Base-by-base conservation (phyloP, 2,797 vertebrate species). In the Sebastes goodei region DNA sequence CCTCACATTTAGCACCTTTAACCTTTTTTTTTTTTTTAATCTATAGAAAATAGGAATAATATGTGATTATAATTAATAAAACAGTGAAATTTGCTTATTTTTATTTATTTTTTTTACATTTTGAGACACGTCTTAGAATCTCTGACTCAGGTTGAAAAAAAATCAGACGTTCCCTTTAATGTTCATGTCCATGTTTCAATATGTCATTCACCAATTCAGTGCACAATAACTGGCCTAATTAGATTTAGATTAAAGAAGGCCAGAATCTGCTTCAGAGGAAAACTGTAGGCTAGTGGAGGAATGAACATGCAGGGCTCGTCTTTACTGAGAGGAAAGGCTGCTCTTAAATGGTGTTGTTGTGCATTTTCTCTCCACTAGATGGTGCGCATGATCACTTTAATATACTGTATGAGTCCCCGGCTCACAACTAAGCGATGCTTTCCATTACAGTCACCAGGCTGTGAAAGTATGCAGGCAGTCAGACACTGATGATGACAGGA, bases 361-460 rank as follows among this genome's bases (percentile, higher is more conserved):
- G 59, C 14, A 15, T n/a, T 2, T 20, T 42, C 9, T 67, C 17
- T 2, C 86, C 88, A 71, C 78, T 79, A 77, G 90, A 60, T 85
- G 88, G 78, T 0, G 89, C 61, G 0, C 52, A 5, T 20, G 20
- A 4, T 23, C 29, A n/a, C 6, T 55, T 1, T 21, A 8, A 56
- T 11, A 8, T 5, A 38, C 35, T 38, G 35, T 6, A 2, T 7
- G n/a, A 71, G 6, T 17, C 17, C 2, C 1, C 0, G 21, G 6
- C 65, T 70, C n/a, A 32, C 29, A 69, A 33, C 12, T 15, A 9
- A 55, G 14, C 29, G 52, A 75, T 62, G 42, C 35, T 38, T 38
- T 46, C 14, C 14, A 15, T 15, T 20, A 2, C 59, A 75, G 55
- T 59, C 77, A 55, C 76, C 10, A 8, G n/a, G 30, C 21, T 76